A percentile compares a stretch with the other conserved stretches of the same genome.
phyloP scores from a whole-genome alignment of 1,140 invertebrate genomes.

The Amphibalanus amphitrite region DNA sequence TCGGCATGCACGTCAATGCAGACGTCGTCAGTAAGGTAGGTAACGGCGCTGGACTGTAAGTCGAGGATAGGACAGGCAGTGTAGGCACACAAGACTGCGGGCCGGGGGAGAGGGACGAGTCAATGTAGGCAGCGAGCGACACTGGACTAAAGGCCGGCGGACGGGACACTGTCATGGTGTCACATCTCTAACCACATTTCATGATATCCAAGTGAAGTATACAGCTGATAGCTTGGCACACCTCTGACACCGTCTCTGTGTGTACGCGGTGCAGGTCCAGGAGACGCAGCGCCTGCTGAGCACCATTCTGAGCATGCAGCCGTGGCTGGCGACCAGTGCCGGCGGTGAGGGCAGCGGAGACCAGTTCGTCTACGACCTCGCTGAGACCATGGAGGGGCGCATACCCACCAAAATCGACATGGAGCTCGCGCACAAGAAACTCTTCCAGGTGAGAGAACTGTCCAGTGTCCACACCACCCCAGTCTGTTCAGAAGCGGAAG shows the following conservation, averaged over 20 bases:
- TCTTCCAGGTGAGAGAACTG: background rate
- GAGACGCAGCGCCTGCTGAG: slow-evolving; percentile 39
- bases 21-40: slow-evolving; percentile 83
- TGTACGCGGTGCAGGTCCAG: background rate
- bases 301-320: slow-evolving; percentile 56
- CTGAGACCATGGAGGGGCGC: background rate
- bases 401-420: background rate
- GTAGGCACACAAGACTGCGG: too few species aligned
- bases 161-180: too few species aligned
- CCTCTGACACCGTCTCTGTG: too few species aligned
- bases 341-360: slow-evolving; percentile 31
- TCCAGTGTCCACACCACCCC: too few species aligned
- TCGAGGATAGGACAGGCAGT: slow-evolving; percentile 64
- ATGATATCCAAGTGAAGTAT: too few species aligned
- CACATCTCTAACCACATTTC: too few species aligned
- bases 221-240: too few species aligned
- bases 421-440: background rate
- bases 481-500: too few species aligned
- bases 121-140: too few species aligned
- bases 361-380: background rate
- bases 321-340: slow-evolving; percentile 32
- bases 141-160: too few species aligned
- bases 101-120: too few species aligned
- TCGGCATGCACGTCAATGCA: slow-evolving; percentile 52
- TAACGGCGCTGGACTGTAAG: too few species aligned